Evolutionary conservation across 2,888 invertebrate species (phyloP).

Genomic region (Caenorhabditis angaria): DNA sequence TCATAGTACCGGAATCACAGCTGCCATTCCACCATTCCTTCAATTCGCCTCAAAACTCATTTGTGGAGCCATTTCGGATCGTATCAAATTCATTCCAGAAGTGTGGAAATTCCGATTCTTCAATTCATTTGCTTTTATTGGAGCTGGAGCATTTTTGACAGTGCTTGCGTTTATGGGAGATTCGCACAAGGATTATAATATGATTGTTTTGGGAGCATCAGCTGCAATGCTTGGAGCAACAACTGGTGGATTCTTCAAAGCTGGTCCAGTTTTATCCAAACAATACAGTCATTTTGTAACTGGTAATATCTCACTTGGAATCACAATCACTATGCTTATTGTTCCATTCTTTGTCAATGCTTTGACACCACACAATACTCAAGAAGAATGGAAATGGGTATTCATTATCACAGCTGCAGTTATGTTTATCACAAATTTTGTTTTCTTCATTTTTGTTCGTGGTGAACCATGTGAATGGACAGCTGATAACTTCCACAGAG

Average conservation of each 20-base stretch:
- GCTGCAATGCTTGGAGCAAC: constrained; percentile 62
- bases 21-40: constrained; percentile 68
- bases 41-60: constrained; percentile 67
- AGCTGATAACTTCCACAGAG: constrained; percentile 37
- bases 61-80: constrained; percentile 56
- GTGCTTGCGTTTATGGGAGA: constrained; percentile 62
- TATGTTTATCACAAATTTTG: constrained; percentile 56
- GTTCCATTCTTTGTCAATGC: constrained; percentile 65
- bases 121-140: constrained; percentile 69
- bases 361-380: constrained; percentile 61
- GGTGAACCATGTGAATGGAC: constrained; percentile 67
- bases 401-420: constrained; percentile 55
- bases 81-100: constrained; percentile 64
- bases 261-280: constrained; percentile 66
- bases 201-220: constrained; percentile 52
- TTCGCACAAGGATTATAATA: constrained; percentile 46
- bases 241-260: constrained; percentile 70
- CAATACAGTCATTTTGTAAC: constrained; percentile 71
- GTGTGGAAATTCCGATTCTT: constrained; percentile 68
- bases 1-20: constrained; percentile 66
- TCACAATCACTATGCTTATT: constrained; percentile 66
- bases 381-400: constrained; percentile 64
- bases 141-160: constrained; percentile 57
- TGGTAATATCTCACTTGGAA: constrained; percentile 69
- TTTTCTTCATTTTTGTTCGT: constrained; percentile 59